A percentile compares a stretch with the other conserved stretches of the same genome.
phyloP scores from a whole-genome alignment of 1,140 invertebrate species.

The Leptonema lineaticorne region DNA sequence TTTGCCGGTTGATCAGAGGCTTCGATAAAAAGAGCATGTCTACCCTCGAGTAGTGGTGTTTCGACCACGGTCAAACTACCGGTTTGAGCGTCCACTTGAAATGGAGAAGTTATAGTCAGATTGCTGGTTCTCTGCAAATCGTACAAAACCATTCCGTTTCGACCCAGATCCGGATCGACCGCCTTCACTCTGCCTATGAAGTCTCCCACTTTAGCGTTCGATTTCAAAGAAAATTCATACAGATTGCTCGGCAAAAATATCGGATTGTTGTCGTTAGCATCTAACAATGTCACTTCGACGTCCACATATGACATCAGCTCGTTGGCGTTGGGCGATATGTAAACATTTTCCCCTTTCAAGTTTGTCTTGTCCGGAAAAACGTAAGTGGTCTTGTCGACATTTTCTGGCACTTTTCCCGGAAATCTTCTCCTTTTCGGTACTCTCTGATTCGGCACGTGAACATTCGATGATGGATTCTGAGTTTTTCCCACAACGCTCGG shows the following conservation, averaged over 20 bases:
- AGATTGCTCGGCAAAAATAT: conserved; percentile 79
- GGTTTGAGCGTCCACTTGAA: conserved; percentile 69
- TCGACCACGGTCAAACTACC: conserved; percentile 72
- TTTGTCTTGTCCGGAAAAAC: conserved; percentile 55
- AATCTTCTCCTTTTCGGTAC: conserved; percentile 48
- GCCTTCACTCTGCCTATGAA: conserved; percentile 75
- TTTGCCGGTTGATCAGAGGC: conserved; percentile 79
- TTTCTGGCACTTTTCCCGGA: conserved; percentile 12
- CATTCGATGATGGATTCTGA: conserved; percentile 45
- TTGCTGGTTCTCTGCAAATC: conserved; percentile 72
- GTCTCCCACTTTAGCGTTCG: conserved; percentile 65
- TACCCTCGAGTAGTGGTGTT: conserved; percentile 63
- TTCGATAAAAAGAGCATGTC: conserved; percentile 78
- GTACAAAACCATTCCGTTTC: conserved; percentile 78
- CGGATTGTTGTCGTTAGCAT: conserved; percentile 87
- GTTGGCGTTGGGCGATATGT: conserved; percentile 48
- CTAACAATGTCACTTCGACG: conserved; percentile 79
- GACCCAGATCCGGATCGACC: conserved; percentile 76
- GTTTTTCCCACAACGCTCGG: conserved; percentile 60
- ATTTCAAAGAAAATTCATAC: conserved; percentile 73
- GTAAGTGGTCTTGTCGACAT: conserved; percentile 50
- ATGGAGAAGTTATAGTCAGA: conserved; percentile 64
- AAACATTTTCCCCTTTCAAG: conserved; percentile 49
- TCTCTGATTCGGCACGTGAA: conserved; percentile 27
- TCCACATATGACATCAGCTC: conserved; percentile 64